phyloP scores from a whole-genome alignment of 1,140 invertebrate species.

The Drosophila hydei region DNA sequence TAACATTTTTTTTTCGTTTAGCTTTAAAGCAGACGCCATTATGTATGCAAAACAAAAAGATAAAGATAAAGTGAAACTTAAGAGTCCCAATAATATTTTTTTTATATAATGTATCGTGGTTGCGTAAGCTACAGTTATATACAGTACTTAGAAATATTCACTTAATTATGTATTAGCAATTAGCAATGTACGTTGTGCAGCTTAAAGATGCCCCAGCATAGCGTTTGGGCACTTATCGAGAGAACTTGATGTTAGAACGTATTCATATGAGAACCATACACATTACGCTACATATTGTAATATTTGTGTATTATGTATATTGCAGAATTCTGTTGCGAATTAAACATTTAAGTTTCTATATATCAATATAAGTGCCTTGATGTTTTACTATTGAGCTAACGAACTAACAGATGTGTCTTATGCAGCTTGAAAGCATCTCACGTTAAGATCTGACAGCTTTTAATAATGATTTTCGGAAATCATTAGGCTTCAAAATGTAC shows the following conservation, averaged over 20 bases:
- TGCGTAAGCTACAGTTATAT: conserved; percentile 27
- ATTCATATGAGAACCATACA: conserved; percentile 32
- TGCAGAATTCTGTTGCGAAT: conserved; percentile 59
- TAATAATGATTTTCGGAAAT: too few species aligned
- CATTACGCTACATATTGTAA: conserved; percentile 43
- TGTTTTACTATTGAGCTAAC: not conserved
- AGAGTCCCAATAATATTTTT: conserved; percentile 27
- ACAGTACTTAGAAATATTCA: conserved; percentile 1
- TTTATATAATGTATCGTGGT: conserved; percentile 12
- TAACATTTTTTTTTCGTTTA: conserved; percentile 38
- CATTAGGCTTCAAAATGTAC: not conserved
- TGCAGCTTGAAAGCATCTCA: too few species aligned
- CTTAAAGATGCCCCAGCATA: not conserved
- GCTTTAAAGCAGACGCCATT: conserved; percentile 69
- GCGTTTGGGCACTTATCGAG: conserved; percentile 15
- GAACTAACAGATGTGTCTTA: too few species aligned
- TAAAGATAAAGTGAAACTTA: conserved; percentile 36
- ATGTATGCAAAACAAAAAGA: conserved; percentile 50
- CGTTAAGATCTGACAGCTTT: too few species aligned
- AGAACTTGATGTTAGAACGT: conserved; percentile 23
- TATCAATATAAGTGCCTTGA: conserved; percentile 2
- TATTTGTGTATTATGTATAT: conserved; percentile 65
- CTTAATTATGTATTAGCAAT: conserved; percentile 26
- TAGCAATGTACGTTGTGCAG: conserved; percentile 4
- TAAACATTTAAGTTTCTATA: conserved; percentile 62